phyloP scores from a whole-genome alignment of 2,113 vertebrate genomes.

The Sorex araneus region DNA sequence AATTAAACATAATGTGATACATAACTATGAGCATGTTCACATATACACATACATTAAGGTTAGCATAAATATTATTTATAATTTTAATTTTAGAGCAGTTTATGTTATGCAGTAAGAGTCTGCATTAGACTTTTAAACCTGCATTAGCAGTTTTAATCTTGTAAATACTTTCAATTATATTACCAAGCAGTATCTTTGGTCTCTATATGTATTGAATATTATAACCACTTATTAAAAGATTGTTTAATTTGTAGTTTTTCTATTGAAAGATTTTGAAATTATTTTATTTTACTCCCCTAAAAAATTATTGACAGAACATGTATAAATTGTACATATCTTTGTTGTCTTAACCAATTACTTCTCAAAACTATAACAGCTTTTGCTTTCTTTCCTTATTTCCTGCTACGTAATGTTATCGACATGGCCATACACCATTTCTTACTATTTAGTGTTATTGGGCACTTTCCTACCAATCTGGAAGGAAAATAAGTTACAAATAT shows the following conservation, averaged over 20 bases:
- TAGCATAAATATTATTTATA: too few relatives aligned
- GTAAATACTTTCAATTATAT: conserved; percentile 7
- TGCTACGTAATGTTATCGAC: too few relatives aligned
- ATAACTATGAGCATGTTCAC: background rate
- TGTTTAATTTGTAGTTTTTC: background rate
- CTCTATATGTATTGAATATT: background rate
- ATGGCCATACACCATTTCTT: background rate
- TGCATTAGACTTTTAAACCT: background rate
- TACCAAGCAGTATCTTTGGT: background rate
- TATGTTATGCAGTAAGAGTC: background rate
- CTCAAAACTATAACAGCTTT: background rate
- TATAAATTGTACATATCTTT: background rate
- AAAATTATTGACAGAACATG: background rate
- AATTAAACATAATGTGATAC: background rate
- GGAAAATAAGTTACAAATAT: background rate
- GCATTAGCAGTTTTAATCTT: background rate
- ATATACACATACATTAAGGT: background rate
- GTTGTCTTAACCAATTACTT: background rate
- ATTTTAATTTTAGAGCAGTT: too few relatives aligned
- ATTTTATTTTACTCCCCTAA: background rate
- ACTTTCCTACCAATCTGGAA: background rate
- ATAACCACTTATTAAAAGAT: conserved; percentile 3
- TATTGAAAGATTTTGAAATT: background rate
- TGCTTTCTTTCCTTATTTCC: background rate
- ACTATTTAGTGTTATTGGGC: background rate